Base-by-base conservation (phyloP, 2,797 vertebrate species). In the Typhlichthys subterraneus region DNA sequence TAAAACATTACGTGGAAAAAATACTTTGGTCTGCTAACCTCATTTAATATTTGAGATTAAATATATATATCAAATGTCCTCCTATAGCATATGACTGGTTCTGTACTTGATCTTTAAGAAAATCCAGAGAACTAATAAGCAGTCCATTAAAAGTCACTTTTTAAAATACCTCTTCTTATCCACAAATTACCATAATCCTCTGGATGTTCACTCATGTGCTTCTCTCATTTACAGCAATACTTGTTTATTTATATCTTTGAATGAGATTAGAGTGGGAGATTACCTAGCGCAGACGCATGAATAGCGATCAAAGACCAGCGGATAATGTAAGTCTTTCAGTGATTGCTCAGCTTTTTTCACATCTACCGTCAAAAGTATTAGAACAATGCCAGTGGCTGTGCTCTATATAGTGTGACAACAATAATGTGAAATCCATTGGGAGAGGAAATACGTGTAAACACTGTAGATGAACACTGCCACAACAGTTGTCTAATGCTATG, bases 181-280 rank as follows among this genome's bases (percentile, higher is more conserved):
- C 85, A 72, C 67, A 88, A 89, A 93, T 93, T 91, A 90, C 85
- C 91, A 93, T 93, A 93, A 93, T 93, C 93, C 90, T 76, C 80
- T 77, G 85, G 82, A 75, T 89, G 90, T 88, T 92, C 89, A 85
- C 87, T 89, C 84, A 66, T 89, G 89, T 90, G 87, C 81, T 85
- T 75, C 80, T 75, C 87, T 91, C 88, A 87, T 90, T 89, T 87
- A 70, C 79, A 87, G 87, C 87, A 83, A 86, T 83, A 82, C 88
- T 91, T 93, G 91, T 93, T 93, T 93, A 93, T 93, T 93, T 93
- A 91, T 91, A 90, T 93, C 88, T 87, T 78, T 89, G 86, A 85
- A 88, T 88, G 84, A 92, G 93, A 94, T 94, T 93, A 94, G 88
- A 84, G 81, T 63, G 72, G 82, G 81, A 91, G 92, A 94, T 93